Conservation (phyloP, 2,797 vertebrate species). For the Crocodylus rhombifer region DNA sequence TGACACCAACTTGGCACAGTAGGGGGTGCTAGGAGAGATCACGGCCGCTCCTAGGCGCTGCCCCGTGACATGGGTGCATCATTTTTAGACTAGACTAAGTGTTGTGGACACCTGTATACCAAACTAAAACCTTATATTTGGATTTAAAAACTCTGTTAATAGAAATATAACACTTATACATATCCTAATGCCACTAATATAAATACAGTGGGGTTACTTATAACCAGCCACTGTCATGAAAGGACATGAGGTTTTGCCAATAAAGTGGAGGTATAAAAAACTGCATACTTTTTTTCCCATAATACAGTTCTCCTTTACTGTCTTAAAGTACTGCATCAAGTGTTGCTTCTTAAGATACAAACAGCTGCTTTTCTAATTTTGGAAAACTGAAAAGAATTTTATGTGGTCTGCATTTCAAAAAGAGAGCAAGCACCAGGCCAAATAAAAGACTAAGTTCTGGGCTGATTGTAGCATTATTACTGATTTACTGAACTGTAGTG, state of each 20-base stretch:
- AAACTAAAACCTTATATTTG: too few species aligned
- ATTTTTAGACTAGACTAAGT: too few species aligned
- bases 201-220: background rate
- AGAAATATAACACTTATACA: too few species aligned
- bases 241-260: background rate
- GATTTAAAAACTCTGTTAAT: too few species aligned
- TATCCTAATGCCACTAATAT: background rate
- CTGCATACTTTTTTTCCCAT: slow-evolving; percentile 34
- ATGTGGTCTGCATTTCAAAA: slow-evolving; percentile 57
- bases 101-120: too few species aligned
- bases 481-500: slow-evolving; percentile 31
- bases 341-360: slow-evolving; percentile 54
- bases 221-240: background rate
- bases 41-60: too few species aligned
- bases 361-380: slow-evolving; percentile 68
- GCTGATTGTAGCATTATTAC: slow-evolving; percentile 2
- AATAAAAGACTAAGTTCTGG: slow-evolving; percentile 45
- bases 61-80: too few species aligned
- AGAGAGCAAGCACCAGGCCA: slow-evolving; percentile 47
- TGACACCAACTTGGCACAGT: too few species aligned
- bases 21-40: too few species aligned
- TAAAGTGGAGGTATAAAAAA: slow-evolving; percentile 6
- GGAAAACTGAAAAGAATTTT: slow-evolving; percentile 55
- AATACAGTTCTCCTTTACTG: slow-evolving; percentile 37
- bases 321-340: slow-evolving; percentile 41